Evolutionary conservation across 2,113 vertebrate species (phyloP), one percentile per base, ranked within the genome.

Genomic region (Ptilonorhynchus violaceus): DNA sequence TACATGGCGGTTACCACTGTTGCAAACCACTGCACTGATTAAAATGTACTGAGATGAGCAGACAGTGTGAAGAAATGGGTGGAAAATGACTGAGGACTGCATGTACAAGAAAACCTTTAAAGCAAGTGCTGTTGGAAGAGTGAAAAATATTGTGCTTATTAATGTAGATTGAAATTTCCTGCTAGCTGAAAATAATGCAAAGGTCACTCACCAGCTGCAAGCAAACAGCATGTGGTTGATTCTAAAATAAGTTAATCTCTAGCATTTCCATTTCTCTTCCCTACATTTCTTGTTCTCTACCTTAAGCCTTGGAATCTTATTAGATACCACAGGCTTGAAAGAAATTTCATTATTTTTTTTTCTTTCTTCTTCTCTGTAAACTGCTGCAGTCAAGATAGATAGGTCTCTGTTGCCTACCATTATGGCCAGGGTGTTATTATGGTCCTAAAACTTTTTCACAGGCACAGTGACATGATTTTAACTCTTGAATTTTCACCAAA

Each of bases 171-270:
- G 37, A 68, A 84, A 76, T 92, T 92, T 84, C 68, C 67, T 84
- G 41, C 77, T 87, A 67, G 63, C 63, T 39, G 56, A 70, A 81
- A 84, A 58, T 84, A 94, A 87, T 67, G 56, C 73, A 74, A 96
- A 90, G 86, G 82, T 84, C 81, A 70, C 58, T 89, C 39, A 25
- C 82, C 73, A 90, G 73, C 77, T 92, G 92, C 82, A 92, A 72
- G 50, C 77, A 87, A 79, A 79, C 62, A 84, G 89, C 28, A 1
- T 86, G 85, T 72, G 37, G 52, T 79, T 84, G 42, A 84, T 84
- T 90, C 86, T 89, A 79, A 92, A 92, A 87, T 83, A 62, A 86
- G 73, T 79, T 66, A 52, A 58, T 88, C 56, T 58, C 52, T 84
- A 76, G 52, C 77, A 72, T 70, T 96, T 89, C 41, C 20, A 18